These are phyloP conservation scores for Chelmon rostratus DNA, from an alignment of 2,797 vertebrate genomes.

Conservation along the genomic window DNA sequence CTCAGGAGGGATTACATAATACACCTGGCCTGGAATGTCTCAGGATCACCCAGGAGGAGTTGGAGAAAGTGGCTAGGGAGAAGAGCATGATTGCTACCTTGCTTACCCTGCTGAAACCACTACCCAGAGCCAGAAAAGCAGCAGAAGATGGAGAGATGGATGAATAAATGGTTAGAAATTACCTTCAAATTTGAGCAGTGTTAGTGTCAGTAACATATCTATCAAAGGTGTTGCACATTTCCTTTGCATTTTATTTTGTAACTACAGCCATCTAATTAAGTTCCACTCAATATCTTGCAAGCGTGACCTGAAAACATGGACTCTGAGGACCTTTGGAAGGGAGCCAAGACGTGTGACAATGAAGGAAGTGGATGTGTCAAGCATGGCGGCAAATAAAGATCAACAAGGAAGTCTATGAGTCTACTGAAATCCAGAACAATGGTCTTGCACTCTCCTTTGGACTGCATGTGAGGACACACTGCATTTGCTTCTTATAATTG, in stretches of 20 bases:
- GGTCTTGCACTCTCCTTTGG: neutral
- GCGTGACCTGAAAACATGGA: conserved; percentile 2
- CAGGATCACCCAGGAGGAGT: neutral
- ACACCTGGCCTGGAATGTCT: neutral
- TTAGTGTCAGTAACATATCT: neutral
- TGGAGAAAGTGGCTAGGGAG: neutral
- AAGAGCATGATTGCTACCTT: neutral
- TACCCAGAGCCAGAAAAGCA: neutral
- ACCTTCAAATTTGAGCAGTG: neutral
- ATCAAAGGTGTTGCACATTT: neutral
- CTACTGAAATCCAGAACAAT: conserved; percentile 5
- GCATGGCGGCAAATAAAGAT: neutral
- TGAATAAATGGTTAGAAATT: neutral
- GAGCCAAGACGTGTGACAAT: neutral
- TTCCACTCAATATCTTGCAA: conserved; percentile 4
- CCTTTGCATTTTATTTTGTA: conserved; percentile 9
- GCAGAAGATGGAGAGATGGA: neutral
- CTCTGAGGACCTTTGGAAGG: neutral
- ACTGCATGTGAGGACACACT: conserved; percentile 1
- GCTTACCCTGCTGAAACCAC: neutral
- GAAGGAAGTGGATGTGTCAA: neutral
- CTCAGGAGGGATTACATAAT: neutral
- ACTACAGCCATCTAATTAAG: neutral
- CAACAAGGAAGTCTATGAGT: neutral
- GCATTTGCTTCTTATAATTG: conserved; percentile 52